phyloP scores from a whole-genome alignment of 2,888 invertebrate species.

The Acanthosepion pharaonis region DNA sequence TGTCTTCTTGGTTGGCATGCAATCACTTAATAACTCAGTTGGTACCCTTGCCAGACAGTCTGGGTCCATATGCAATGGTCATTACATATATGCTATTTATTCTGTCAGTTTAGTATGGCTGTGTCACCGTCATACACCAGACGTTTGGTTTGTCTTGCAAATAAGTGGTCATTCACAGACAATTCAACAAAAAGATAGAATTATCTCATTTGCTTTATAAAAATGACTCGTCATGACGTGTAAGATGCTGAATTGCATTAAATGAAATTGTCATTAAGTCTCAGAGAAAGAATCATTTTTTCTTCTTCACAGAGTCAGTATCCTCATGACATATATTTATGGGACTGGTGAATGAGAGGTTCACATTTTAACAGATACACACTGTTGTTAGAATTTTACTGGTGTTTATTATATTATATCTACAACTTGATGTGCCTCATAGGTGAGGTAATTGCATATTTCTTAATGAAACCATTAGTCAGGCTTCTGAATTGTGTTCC shows the following conservation, averaged over 20 bases:
- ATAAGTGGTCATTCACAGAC: not conserved
- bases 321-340: not conserved
- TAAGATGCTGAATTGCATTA: not conserved
- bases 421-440: no score
- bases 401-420: no score
- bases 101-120: not conserved
- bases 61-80: not conserved
- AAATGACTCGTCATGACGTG: not conserved
- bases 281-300: not conserved
- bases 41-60: not conserved
- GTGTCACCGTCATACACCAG: not conserved
- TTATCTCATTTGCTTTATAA: not conserved
- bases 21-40: not conserved
- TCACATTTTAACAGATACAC: no score
- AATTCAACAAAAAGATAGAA: not conserved
- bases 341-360: not conserved
- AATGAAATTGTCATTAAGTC: not conserved
- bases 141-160: not conserved
- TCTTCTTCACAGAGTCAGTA: not conserved
- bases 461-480: no score
- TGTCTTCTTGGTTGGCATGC: not conserved
- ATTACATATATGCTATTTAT: not conserved
- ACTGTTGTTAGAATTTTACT: no score
- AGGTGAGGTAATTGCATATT: no score
- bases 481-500: no score